Evolutionary conservation across 1,140 invertebrate genomes (phyloP), one percentile per base, ranked within the genome.

Genomic region (Pentalonia nigronervosa): DNA sequence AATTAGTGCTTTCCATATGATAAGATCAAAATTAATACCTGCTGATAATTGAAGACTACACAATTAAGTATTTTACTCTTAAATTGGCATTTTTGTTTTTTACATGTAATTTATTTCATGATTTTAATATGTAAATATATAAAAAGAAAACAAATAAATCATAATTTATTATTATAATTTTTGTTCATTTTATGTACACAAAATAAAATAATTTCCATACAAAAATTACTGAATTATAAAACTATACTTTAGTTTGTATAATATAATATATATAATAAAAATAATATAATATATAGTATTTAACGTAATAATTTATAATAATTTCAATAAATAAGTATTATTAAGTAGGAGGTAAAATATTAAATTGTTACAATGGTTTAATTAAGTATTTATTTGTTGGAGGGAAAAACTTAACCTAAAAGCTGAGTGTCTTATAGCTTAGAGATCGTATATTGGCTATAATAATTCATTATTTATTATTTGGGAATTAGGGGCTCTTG

Each of bases 1-100:
- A 48, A 95, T 97, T 48, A 95, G 96, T 93, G 95, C 96, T 41
- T 97, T 97, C 94, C 95, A 96, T 94, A 94, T 95, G 36, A 95
- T 95, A 8, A 94, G 96, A 90, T 56, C 93, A 34, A 94, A 94
- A 67, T 90, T 94, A 53, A 93, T 41, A 84, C 91, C 91, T 2
- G 48, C 48, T 84, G 81, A 86, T 83, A n/a, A 50, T 21, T 90
- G 50, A 90, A 67, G 7, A 41, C 36, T 60, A 56, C 9, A 56
- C 36, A 25, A 17, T 83, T 21, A 83, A 25, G 48, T 89, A 56
- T 25, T 89, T 56, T 89, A 25, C 6, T 56, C 21, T 89, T 89
- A 89, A 56, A 20, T 53, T 86, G 1, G 21, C 34, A 34, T 50
- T 34, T 34, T 56, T 34, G 21, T 53, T 88, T 41, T 48, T 21